Conservation (phyloP, 2,113 vertebrate genomes). For the Phalacrocorax carbo region DNA sequence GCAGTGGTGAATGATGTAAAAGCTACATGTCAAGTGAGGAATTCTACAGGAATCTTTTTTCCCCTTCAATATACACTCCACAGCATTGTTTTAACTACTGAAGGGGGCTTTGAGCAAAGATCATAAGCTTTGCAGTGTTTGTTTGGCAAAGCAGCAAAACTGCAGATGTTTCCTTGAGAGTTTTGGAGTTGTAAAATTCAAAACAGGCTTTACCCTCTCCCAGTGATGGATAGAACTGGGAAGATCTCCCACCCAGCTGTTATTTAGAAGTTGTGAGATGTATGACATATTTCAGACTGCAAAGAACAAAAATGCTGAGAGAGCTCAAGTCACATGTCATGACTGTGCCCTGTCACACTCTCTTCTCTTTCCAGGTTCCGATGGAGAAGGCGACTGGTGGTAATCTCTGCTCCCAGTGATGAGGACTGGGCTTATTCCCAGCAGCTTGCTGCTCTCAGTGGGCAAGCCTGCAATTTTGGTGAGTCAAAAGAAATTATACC, state of each 20-base stretch:
- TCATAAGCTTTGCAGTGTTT: not conserved
- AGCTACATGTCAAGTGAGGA: conserved; percentile 24
- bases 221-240: not conserved
- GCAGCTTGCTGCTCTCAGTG: conserved; percentile 90
- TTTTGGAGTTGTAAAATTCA: not conserved
- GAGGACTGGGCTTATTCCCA: conserved; percentile 99
- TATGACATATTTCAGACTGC: not conserved
- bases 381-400: conserved; percentile 93
- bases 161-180: not conserved
- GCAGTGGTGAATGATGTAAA: conserved; percentile 25
- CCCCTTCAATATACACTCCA: not conserved
- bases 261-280: not conserved
- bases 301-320: not conserved
- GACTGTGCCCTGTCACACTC: not conserved
- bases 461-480: conserved; percentile 99
- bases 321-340: not conserved
- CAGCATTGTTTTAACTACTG: not conserved
- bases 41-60: conserved; percentile 24
- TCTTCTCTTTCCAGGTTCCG: conserved; percentile 84
- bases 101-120: not conserved
- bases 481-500: conserved; percentile 63
- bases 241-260: not conserved
- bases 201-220: not conserved
- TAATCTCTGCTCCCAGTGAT: conserved; percentile 93
- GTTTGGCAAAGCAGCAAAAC: not conserved